phyloP scores from a whole-genome alignment of 2,797 vertebrate species.

The Silurus aristotelis region DNA sequence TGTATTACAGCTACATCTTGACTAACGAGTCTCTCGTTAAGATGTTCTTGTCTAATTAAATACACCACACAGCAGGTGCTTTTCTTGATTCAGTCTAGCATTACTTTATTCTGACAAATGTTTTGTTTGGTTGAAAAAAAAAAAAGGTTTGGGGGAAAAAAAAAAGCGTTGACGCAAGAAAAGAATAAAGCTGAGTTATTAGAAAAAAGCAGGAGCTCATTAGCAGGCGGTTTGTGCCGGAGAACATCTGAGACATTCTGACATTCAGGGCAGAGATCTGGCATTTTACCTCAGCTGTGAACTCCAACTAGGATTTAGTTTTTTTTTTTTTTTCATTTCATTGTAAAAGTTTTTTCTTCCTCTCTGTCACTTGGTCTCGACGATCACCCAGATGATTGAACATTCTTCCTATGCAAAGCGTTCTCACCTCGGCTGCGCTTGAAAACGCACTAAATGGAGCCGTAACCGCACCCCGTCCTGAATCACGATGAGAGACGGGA shows the following conservation, averaged over 20 bases:
- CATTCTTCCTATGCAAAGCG: slow-evolving; percentile 18
- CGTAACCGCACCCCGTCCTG: slow-evolving; percentile 5
- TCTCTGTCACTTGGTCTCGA: background rate
- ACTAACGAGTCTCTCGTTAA: slow-evolving; percentile 16
- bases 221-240: slow-evolving; percentile 35
- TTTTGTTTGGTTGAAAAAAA: background rate
- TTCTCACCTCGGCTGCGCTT: slow-evolving; percentile 29
- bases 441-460: slow-evolving; percentile 25
- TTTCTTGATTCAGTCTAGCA: slow-evolving; percentile 22
- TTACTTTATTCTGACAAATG: slow-evolving; percentile 37
- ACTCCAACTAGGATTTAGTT: slow-evolving; percentile 34
- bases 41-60: slow-evolving; percentile 38
- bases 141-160: background rate
- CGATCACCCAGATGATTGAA: slow-evolving; percentile 23
- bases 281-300: slow-evolving; percentile 42
- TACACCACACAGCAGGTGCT: slow-evolving; percentile 25
- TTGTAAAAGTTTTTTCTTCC: background rate
- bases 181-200: slow-evolving; percentile 23
- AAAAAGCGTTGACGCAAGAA: background rate
- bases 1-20: background rate
- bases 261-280: slow-evolving; percentile 44
- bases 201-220: slow-evolving; percentile 44
- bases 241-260: slow-evolving; percentile 41
- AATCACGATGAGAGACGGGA: slow-evolving; percentile 12
- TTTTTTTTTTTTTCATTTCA: background rate